Percentiles rank a stretch among this genome's conserved stretches.
phyloP scores from a whole-genome alignment of 2,113 vertebrate genomes.

The Alosa alosa region DNA sequence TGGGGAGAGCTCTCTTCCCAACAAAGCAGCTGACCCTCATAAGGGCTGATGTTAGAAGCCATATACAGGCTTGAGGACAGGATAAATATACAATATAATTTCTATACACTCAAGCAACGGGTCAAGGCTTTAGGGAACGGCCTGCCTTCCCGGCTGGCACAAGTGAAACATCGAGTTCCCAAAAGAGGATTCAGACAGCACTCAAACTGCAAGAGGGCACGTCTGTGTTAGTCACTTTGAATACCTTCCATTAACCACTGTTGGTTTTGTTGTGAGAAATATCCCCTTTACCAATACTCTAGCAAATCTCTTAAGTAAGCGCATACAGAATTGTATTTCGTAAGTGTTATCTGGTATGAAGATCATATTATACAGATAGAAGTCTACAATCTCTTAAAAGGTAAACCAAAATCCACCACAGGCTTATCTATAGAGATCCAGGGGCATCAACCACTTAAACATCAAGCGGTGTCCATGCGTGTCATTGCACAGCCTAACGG shows the following conservation, averaged over 20 bases:
- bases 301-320: too few species aligned
- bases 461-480: conserved; percentile 5
- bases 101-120: background rate
- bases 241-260: background rate
- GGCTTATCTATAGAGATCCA: background rate
- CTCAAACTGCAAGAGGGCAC: background rate
- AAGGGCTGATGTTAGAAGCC: background rate
- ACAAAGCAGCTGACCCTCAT: background rate
- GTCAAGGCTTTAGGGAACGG: background rate
- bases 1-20: background rate
- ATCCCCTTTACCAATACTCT: background rate
- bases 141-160: too few species aligned
- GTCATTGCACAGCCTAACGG: background rate
- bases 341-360: too few species aligned
- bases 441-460: background rate
- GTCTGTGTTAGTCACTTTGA: background rate
- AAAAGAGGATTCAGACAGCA: background rate
- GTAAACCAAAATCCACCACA: background rate
- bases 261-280: background rate
- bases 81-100: background rate
- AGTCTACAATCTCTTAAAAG: background rate
- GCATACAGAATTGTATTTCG: background rate
- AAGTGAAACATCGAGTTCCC: background rate
- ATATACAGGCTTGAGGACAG: too few species aligned
- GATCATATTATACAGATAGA: too few species aligned